Evolutionary conservation across 2,113 vertebrate genomes (phyloP), one percentile per base, ranked within the genome.

Genomic region (Nyctereutes procyonoides): DNA sequence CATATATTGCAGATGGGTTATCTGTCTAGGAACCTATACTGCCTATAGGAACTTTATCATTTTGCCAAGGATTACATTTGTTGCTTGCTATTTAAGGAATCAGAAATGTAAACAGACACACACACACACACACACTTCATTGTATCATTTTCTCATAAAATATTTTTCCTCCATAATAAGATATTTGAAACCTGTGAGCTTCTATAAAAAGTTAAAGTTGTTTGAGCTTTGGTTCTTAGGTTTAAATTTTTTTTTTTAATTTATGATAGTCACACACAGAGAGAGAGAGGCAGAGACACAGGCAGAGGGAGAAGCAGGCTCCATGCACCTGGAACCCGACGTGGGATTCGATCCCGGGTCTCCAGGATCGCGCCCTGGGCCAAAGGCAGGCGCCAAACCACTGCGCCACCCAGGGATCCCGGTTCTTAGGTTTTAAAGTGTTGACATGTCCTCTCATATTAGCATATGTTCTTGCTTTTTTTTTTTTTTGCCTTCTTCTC

Each of bases 1-100:
- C 28, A 81, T 48, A 63, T 84, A 93, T 95, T 90, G 10, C 53
- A 88, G 73, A 69, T 76, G 58, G 10, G 7, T 60, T 95, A 32
- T 53, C 73, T 96, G 32, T 76, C 56, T 95, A 83, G 55, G 30
- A 97, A 92, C 32, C n/a, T 89, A 58, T 28, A 60, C 14, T 80
- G 8, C 62, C 56, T 92, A 71, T 58, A 93, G 85, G 13, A 96
- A 97, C 6, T 38, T 71, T 35, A 77, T 69, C 55, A 35, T 83
- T 96, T 90, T 92, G 38, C 43, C 83, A 55, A 96, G 77, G 76
- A 79, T n/a, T 88, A 88, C 20, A 88, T 77, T 88, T 95, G 55
- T 58, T 94, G 35, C 20, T 51, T 85, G 4, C 51, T 87, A 32
- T 93, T 96, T 85, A 94, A 94, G 85, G 55, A 94, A 77, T 95